phyloP scores from a whole-genome alignment of 2,113 vertebrate genomes.

The Elachura formosa region DNA sequence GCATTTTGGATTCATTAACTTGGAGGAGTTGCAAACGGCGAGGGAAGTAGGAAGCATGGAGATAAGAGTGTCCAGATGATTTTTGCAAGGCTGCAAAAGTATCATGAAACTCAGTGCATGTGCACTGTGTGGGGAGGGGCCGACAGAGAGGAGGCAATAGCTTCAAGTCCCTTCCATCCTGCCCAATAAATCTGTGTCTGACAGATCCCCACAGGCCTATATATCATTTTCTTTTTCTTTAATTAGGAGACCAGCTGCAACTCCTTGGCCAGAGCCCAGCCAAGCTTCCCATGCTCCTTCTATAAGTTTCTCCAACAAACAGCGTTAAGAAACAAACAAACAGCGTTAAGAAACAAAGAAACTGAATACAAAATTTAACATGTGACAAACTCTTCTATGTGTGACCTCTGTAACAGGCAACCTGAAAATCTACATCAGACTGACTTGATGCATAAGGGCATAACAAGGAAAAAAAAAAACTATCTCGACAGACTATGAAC shows the following conservation, averaged over 20 bases:
- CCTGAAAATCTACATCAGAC: not conserved
- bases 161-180: conserved; percentile 34
- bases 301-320: not conserved
- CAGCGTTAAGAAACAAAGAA: not conserved
- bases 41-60: not conserved
- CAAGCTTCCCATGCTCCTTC: conserved; percentile 9
- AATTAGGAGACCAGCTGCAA: conserved; percentile 55
- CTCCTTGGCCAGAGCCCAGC: conserved; percentile 9
- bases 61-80: not conserved
- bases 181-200: conserved; percentile 40
- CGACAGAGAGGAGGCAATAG: not conserved
- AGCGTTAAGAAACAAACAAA: not conserved
- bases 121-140: not conserved
- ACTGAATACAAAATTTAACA: not conserved
- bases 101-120: not conserved
- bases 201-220: conserved; percentile 24
- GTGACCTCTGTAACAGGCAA: conserved; percentile 3
- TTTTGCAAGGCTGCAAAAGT: not conserved
- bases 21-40: not conserved
- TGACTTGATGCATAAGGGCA: not conserved
- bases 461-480: not conserved
- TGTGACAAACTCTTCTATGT: conserved; percentile 25
- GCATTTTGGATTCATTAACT: not conserved
- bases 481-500: not conserved
- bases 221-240: conserved; percentile 22